phyloP scores from a whole-genome alignment of 1,140 invertebrate species.

The Trichonephila inaurata region DNA sequence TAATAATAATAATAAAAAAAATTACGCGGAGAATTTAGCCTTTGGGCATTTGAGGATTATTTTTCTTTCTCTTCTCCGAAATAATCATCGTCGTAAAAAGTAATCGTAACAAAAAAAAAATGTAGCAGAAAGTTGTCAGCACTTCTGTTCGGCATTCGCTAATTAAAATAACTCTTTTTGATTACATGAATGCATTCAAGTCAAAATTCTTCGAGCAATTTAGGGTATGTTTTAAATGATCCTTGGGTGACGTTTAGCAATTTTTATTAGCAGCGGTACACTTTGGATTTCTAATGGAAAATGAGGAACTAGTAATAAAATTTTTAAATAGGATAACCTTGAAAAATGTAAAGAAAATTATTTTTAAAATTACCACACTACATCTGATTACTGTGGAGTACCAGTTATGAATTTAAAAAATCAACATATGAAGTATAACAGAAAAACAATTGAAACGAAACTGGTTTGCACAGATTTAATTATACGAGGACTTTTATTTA shows the following conservation, averaged over 20 bases:
- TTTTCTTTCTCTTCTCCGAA: constrained; percentile 29
- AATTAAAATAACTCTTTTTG: constrained; percentile 14
- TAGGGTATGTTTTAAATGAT: not conserved
- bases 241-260: not conserved
- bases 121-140: constrained; percentile 29
- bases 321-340: too few relatives aligned
- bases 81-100: constrained; percentile 32
- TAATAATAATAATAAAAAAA: not conserved
- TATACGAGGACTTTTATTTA: too few relatives aligned
- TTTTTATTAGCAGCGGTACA: not conserved
- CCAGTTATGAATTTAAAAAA: too few relatives aligned
- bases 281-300: not conserved
- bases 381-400: too few relatives aligned
- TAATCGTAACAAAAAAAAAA: constrained; percentile 25
- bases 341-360: too few relatives aligned
- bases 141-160: not conserved
- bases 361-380: too few relatives aligned
- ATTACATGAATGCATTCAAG: not conserved
- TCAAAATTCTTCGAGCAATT: not conserved
- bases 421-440: too few relatives aligned
- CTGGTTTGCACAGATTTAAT: too few relatives aligned
- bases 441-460: too few relatives aligned
- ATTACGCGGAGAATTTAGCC: not conserved
- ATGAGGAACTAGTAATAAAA: too few relatives aligned
- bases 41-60: constrained; percentile 7